These are phyloP conservation scores for Polietes domitor DNA, from an alignment of 2,888 invertebrate species.

Conservation along the genomic window DNA sequence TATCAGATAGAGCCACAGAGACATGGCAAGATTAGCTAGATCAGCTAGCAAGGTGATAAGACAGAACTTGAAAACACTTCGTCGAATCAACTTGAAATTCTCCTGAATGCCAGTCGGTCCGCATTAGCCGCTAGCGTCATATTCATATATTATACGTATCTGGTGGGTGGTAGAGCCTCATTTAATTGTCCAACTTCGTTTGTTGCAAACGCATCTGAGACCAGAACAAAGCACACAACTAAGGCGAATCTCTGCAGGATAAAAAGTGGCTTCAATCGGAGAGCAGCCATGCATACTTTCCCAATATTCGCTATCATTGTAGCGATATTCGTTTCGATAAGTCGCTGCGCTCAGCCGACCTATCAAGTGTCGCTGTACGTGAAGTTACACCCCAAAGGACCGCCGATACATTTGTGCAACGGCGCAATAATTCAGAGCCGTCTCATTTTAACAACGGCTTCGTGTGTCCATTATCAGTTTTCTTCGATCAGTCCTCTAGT, in stretches of 20 bases:
- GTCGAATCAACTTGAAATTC: slow-evolving; percentile 55
- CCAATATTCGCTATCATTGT: slow-evolving; percentile 13
- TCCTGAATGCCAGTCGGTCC: slow-evolving; percentile 48
- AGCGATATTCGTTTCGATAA: background rate
- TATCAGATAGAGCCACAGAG: slow-evolving; percentile 47
- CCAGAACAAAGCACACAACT: no score
- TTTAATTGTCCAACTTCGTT: slow-evolving; percentile 36
- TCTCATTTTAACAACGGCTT: slow-evolving; percentile 71
- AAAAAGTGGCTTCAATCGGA: no score
- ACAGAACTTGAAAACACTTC: slow-evolving; percentile 56
- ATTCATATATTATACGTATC: slow-evolving; percentile 51
- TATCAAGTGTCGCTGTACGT: slow-evolving; percentile 71
- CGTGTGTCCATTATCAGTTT: slow-evolving; percentile 68
- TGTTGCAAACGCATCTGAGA: slow-evolving; percentile 20
- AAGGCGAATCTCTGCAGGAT: no score
- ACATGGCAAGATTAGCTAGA: no score
- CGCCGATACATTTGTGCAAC: slow-evolving; percentile 70
- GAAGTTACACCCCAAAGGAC: slow-evolving; percentile 59
- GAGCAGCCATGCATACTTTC: slow-evolving; percentile 5
- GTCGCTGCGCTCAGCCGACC: slow-evolving; percentile 49
- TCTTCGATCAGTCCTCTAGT: slow-evolving; percentile 43
- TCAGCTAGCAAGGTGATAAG: slow-evolving; percentile 59
- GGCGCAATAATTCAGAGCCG: slow-evolving; percentile 71
- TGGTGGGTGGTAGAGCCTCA: slow-evolving; percentile 31
- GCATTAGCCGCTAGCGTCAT: slow-evolving; percentile 29